Evolutionary conservation across 2,797 vertebrate genomes (phyloP).

Genomic region (Labeo calbasu): DNA sequence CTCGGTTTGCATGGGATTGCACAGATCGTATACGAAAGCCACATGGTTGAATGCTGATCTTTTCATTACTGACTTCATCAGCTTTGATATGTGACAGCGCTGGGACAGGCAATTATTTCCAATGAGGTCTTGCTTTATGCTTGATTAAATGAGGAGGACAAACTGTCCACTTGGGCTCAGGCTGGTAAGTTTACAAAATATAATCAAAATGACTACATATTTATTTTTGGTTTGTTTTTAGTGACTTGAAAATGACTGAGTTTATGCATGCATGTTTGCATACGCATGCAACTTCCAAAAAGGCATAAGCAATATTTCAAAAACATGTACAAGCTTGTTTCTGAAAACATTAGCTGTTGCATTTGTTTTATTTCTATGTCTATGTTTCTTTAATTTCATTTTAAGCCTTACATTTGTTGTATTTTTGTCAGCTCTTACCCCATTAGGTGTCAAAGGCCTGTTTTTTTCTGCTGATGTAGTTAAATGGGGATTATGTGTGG

Average conservation of each 20-base stretch:
- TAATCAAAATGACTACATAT: not conserved
- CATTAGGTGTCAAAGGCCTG: constrained; percentile 45
- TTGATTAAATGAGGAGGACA: constrained; percentile 63
- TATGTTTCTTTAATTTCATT: constrained; percentile 5
- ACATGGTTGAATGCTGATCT: constrained; percentile 8
- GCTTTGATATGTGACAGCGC: not conserved
- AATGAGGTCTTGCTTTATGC: constrained; percentile 37
- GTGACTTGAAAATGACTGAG: not conserved
- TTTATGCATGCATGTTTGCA: not conserved
- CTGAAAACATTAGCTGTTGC: not conserved
- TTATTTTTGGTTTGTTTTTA: not conserved
- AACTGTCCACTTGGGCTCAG: constrained; percentile 61
- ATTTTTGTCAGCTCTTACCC: constrained; percentile 37
- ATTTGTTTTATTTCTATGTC: not conserved
- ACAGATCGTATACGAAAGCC: not conserved
- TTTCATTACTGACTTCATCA: constrained; percentile 4
- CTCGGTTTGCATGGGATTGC: constrained; percentile 8
- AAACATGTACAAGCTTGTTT: not conserved
- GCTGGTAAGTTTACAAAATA: constrained; percentile 59
- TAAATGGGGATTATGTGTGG: constrained; percentile 69
- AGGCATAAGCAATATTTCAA: not conserved
- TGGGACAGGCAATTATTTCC: not conserved
- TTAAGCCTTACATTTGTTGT: constrained; percentile 9
- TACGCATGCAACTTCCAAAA: not conserved
- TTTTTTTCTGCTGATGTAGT: constrained; percentile 72